Evolutionary conservation across 2,888 invertebrate species (phyloP), one percentile per base, ranked within the genome.

Genomic region (Chrysodeixis includens): DNA sequence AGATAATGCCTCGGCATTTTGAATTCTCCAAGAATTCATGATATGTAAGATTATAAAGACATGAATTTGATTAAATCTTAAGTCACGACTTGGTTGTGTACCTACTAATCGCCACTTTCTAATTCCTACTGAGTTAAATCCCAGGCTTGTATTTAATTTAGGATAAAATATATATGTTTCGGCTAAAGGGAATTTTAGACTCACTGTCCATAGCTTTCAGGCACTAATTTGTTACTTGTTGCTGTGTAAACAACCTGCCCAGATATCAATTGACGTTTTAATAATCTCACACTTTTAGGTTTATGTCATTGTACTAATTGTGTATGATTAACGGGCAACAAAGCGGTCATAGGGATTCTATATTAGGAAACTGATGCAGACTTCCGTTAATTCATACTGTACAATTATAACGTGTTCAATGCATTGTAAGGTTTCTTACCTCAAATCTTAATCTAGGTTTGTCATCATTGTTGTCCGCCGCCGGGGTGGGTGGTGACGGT

Each of bases 391-490:
- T 40, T 40, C 40, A n/a, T 40, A 14, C 40, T 40, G n/a, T 40
- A 5, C 3, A 35, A 5, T 40, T 14, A 40, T 40, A 4, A 40
- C 14, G 5, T 2, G 12, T 6, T n/a, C 5, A n/a, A 14, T n/a
- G 6, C n/a, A 32, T 26, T 51, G 9, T 59, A 46, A 44, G 7
- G n/a, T 44, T 54, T 44, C 35, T 84, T 83, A 94, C 94, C 91
- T 95, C 94, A 87, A 94, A 95, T 71, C 94, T 86, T 62, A 95
- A 76, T 78, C 93, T 88, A 1, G 93, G 93, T 74, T 92, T 92
- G 61, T 93, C 91, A 60, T 92, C 90, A 44, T 86, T 81, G 51
- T 74, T 83, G 14, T 88, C 84, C 4, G 83, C 81, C 26, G 88
- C 76, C 62, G 87, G 87, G 30, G 83, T 78, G 16, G 82, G 83